These are phyloP conservation scores for Cyrtonyx montezumae DNA, from an alignment of 2,113 vertebrate species.

Conservation along the genomic window DNA sequence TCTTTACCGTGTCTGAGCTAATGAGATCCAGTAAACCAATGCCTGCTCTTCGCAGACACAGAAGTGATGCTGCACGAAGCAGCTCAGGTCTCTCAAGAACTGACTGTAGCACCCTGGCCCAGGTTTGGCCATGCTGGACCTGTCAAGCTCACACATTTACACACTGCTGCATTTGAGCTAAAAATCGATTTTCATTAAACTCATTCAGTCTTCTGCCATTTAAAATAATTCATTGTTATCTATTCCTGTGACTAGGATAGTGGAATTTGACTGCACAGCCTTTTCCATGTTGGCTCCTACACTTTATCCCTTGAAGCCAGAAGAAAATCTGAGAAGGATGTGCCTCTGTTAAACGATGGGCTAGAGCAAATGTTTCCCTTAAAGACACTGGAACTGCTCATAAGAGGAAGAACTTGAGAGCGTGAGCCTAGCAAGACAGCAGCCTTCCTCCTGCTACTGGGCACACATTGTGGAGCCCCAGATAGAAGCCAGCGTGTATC, in stretches of 20 bases:
- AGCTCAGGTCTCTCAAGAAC: accelerated
- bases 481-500: not conserved
- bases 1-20: not conserved
- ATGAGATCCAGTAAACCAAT: not conserved
- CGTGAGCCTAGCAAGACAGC: not conserved
- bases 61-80: not conserved
- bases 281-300: not conserved
- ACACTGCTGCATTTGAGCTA: not conserved
- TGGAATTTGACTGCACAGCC: not conserved
- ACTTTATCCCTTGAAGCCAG: not conserved
- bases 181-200: not conserved
- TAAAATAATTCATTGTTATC: not conserved
- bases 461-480: not conserved
- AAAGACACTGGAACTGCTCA: not conserved
- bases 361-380: not conserved
- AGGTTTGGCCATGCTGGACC: not conserved
- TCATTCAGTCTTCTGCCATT: not conserved
- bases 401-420: not conserved
- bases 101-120: not conserved
- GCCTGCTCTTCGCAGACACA: not conserved
- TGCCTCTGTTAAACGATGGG: not conserved
- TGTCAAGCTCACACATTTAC: not conserved
- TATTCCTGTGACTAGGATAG: not conserved
- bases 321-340: not conserved
- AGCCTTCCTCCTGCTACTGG: not conserved